phyloP scores from a whole-genome alignment of 2,888 invertebrate species.

The Linnaemya vulpina region DNA sequence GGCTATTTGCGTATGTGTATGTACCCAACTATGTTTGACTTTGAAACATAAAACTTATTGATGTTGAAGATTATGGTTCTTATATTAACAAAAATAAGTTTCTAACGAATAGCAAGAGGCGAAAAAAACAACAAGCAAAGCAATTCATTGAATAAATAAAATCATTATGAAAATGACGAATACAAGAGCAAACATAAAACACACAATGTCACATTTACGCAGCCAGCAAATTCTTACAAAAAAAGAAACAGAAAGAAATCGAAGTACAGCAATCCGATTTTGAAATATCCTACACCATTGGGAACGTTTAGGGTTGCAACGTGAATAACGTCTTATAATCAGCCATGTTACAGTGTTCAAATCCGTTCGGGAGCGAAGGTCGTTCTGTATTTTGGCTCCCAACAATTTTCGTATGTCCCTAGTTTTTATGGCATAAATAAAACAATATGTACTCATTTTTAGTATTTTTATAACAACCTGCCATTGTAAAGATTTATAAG shows the following conservation, averaged over 20 bases:
- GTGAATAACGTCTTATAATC: no score
- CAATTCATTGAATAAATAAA: conserved; percentile 48
- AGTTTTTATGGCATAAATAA: no score
- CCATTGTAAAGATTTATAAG: no score
- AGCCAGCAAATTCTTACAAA: conserved; percentile 5
- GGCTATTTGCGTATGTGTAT: background rate
- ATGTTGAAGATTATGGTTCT: conserved; percentile 30
- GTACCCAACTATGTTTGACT: conserved; percentile 25
- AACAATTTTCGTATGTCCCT: no score
- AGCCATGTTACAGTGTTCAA: no score
- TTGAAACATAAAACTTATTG: conserved; percentile 56
- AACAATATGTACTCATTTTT: no score
- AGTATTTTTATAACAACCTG: no score
- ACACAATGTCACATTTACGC: background rate
- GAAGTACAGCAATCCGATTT: background rate
- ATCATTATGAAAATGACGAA: conserved; percentile 46
- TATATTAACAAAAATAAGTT: conserved; percentile 18
- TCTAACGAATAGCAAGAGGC: conserved; percentile 11
- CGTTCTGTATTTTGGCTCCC: no score
- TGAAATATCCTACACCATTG: background rate
- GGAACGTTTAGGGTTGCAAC: no score
- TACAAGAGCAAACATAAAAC: conserved; percentile 11
- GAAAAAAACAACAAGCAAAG: conserved; percentile 16
- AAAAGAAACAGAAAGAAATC: background rate
- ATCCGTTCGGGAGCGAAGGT: no score